Evolutionary conservation across 2,113 vertebrate species (phyloP), one percentile per base, ranked within the genome.

Genomic region (Seriola quinqueradiata): DNA sequence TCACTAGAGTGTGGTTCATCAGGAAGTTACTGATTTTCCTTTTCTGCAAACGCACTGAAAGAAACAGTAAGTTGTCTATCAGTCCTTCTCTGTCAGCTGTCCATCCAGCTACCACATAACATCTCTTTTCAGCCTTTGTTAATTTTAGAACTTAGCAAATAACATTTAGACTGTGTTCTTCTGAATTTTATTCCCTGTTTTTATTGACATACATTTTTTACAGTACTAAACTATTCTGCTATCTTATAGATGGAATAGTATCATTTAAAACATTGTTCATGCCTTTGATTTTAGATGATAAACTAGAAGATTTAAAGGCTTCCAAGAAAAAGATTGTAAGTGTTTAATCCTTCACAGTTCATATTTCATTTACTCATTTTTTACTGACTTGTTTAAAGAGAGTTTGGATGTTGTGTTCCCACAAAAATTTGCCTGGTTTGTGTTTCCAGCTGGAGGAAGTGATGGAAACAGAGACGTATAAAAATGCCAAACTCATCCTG

Each of bases 401-500:
- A 13, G 17, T 52, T 28, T 55, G 9, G 2, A n/a, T 67, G 3
- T 34, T 17, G 14, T 32, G 19, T 42, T 63, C 12, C 21, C 67
- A 50, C 3, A 5, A 11, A 82, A 19, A 34, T 66, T 46, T 59
- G 10, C 21, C 21, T 75, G 40, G 4, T 79, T 61, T 82, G 4
- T 77, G 34, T 82, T 89, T 91, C 11, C 82, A 99, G 98, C 96
- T 99, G 91, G 98, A 99, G 88, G 97, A 99, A 87, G 98, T 99
- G 82, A 99, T 99, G 98, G 98, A 99, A 94, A 99, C 96, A 2
- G 98, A 99, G 94, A 99, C 97, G 0, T 99, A 99, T 84, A 99
- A 99, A 94, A 97, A 95, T 19, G 98, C 98, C 80, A 99, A 99
- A 92, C 89, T 98, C 92, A 99, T 99, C 85, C 96, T 99, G 87